phyloP scores from a whole-genome alignment of 2,113 vertebrate genomes.

The Malurus elegans region DNA sequence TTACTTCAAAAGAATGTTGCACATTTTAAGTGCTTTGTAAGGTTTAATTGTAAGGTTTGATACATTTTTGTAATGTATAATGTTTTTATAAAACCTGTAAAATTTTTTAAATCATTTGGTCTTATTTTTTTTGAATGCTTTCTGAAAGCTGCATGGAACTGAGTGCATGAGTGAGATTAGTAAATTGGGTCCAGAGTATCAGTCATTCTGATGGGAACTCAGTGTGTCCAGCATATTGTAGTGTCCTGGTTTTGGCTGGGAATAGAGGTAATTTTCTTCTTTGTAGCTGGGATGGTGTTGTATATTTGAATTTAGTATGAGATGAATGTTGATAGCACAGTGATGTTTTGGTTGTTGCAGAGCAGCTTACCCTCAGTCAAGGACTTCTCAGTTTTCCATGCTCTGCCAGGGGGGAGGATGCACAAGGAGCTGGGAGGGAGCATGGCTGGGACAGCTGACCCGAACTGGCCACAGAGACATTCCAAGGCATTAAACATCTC shows the following conservation, averaged over 20 bases:
- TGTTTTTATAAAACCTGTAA: conserved; percentile 66
- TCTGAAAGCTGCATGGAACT: fast-evolving
- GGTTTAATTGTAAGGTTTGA: conserved; percentile 23
- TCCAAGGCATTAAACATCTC: background rate
- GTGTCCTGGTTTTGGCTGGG: background rate
- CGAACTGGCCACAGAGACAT: background rate
- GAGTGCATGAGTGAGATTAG: background rate
- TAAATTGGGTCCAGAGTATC: background rate
- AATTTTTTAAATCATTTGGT: background rate
- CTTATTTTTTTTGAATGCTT: background rate
- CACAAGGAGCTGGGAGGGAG: background rate
- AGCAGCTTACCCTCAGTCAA: background rate
- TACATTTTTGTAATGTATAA: conserved; percentile 40
- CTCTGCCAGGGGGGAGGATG: background rate
- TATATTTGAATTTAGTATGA: background rate
- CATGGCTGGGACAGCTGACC: background rate
- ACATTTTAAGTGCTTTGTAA: conserved; percentile 55
- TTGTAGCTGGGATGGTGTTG: background rate
- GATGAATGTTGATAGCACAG: background rate
- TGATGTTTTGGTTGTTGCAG: background rate
- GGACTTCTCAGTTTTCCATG: background rate
- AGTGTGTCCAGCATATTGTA: background rate
- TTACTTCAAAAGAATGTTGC: conserved; percentile 9
- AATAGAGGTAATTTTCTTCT: background rate
- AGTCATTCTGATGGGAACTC: background rate